A percentile compares a stretch with the other conserved stretches of the same genome.
Evolutionary conservation across 2,797 vertebrate genomes (phyloP).

Genomic region (Cuculus canorus): DNA sequence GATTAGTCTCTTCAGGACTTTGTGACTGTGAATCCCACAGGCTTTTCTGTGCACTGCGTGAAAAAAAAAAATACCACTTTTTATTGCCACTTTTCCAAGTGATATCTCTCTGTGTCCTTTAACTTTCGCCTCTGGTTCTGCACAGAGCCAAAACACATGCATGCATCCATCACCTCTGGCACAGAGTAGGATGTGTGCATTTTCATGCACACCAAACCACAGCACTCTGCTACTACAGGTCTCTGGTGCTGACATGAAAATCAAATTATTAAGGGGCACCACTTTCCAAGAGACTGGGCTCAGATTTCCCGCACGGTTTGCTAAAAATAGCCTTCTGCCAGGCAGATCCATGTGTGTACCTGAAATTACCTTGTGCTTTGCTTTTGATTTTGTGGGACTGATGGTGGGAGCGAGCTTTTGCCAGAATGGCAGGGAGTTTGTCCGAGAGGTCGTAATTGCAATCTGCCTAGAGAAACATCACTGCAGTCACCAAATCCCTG

Average conservation of each 20-base stretch:
- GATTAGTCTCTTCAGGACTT: background rate
- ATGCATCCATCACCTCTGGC: accelerated
- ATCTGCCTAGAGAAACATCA: background rate
- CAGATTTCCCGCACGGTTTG: background rate
- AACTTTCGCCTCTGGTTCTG: background rate
- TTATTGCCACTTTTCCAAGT: background rate
- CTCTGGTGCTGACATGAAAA: constrained; percentile 34
- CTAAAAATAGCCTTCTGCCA: constrained; percentile 24
- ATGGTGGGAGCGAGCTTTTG: background rate
- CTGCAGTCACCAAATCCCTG: constrained; percentile 33
- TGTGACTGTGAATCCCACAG: background rate
- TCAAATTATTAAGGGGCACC: constrained; percentile 9
- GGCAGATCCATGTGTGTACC: background rate
- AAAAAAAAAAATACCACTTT: background rate
- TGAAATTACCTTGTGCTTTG: constrained; percentile 28
- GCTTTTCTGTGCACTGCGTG: background rate
- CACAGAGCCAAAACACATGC: background rate
- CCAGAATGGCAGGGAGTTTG: background rate
- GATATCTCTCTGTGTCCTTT: background rate
- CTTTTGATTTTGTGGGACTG: background rate
- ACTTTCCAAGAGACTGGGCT: constrained; percentile 10
- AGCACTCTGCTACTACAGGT: background rate
- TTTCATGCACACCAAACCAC: background rate
- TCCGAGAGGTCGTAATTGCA: background rate
- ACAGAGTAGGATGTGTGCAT: background rate